A percentile compares a stretch with the other conserved stretches of the same genome.
Evolutionary conservation across 2,113 vertebrate genomes (phyloP).

Genomic region (Tachysurus fulvidraco): DNA sequence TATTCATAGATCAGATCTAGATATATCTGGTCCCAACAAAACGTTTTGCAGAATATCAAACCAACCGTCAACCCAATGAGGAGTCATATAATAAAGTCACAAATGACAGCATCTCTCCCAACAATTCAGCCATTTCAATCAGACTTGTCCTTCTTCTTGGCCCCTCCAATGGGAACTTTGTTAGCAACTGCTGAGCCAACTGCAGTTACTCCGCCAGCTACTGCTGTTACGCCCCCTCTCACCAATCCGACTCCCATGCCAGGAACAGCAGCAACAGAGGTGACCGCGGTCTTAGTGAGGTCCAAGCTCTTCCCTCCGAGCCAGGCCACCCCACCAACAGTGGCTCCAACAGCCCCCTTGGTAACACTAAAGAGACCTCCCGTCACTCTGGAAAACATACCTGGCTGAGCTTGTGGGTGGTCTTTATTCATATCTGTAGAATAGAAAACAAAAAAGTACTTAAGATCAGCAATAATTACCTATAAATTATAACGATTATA

Average conservation of each 20-base stretch:
- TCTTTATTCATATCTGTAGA: slow-evolving; percentile 82
- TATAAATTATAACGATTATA: background rate
- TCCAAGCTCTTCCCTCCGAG: slow-evolving; percentile 92
- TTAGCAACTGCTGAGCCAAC: slow-evolving; percentile 90
- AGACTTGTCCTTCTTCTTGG: slow-evolving; percentile 96
- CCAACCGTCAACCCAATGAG: slow-evolving; percentile 27
- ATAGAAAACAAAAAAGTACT: background rate
- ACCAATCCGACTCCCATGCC: slow-evolving; percentile 89
- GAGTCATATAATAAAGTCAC: slow-evolving; percentile 35
- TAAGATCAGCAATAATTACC: background rate
- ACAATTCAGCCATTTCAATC: slow-evolving; percentile 72
- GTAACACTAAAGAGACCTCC: slow-evolving; percentile 92
- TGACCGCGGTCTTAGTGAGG: slow-evolving; percentile 90
- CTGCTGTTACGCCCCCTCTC: slow-evolving; percentile 86
- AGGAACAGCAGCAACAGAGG: slow-evolving; percentile 87
- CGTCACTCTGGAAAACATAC: slow-evolving; percentile 89
- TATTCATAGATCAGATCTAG: slow-evolving; percentile 19
- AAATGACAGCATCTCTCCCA: background rate
- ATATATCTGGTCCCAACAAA: slow-evolving; percentile 34
- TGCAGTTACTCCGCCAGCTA: slow-evolving; percentile 87
- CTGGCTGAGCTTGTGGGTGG: slow-evolving; percentile 84
- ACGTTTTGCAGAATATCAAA: slow-evolving; percentile 33
- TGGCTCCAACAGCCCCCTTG: slow-evolving; percentile 91
- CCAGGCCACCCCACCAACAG: slow-evolving; percentile 90
- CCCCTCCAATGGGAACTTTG: slow-evolving; percentile 87